Percentiles rank a stretch among this genome's conserved stretches.
These are phyloP conservation scores for Drosophila kanapiae DNA, from an alignment of 1,140 invertebrate genomes.

Conservation along the genomic window DNA sequence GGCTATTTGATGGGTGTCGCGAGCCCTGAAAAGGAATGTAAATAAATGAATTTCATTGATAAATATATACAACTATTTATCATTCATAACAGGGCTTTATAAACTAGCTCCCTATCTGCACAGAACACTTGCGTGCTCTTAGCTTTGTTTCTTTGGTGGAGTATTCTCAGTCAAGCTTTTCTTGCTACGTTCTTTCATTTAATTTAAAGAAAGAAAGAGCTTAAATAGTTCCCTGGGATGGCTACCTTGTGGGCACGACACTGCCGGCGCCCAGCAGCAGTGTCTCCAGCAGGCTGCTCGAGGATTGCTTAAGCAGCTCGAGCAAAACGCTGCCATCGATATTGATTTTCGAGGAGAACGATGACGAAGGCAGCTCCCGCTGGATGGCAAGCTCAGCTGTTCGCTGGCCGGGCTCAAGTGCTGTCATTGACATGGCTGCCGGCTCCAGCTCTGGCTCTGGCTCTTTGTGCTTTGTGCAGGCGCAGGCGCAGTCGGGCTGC, in stretches of 20 bases:
- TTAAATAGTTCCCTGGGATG: neutral
- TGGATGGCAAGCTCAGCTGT: constrained; percentile 56
- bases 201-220: neutral
- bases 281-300: constrained; percentile 64
- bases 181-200: too few relatives aligned
- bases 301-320: constrained; percentile 73
- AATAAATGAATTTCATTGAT: neutral
- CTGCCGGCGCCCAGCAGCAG: constrained; percentile 68
- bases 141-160: too few relatives aligned
- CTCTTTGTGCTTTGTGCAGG: constrained; percentile 55
- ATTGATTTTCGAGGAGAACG: constrained; percentile 33
- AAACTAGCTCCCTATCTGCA: too few relatives aligned
- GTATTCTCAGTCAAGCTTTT: too few relatives aligned
- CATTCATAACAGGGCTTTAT: neutral
- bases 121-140: too few relatives aligned
- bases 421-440: constrained; percentile 15
- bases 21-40: constrained; percentile 89
- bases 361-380: constrained; percentile 22
- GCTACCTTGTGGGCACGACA: constrained; percentile 54
- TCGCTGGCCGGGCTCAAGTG: constrained; percentile 24
- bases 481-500: constrained; percentile 65
- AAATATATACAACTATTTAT: neutral
- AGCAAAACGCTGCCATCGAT: constrained; percentile 55
- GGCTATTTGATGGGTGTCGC: constrained; percentile 97
- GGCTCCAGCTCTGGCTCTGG: constrained; percentile 34